phyloP scores from a whole-genome alignment of 2,888 invertebrate species.

The Rhagium mordax region DNA sequence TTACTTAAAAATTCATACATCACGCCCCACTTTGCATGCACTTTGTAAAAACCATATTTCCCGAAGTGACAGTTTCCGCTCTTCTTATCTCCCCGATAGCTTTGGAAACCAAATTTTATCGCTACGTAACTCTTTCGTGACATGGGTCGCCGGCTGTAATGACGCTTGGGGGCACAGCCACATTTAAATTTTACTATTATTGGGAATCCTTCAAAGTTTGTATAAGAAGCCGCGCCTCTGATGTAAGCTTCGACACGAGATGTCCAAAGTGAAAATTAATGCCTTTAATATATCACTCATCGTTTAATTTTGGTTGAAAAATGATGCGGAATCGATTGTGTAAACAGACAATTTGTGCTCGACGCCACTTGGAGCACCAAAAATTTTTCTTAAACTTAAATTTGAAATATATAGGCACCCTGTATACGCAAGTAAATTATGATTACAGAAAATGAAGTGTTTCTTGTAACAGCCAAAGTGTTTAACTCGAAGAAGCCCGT shows the following conservation, averaged over 20 bases:
- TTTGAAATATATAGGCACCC: no score
- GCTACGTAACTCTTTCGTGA: neutral
- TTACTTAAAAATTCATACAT: neutral
- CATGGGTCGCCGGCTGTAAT: neutral
- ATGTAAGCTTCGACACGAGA: neutral
- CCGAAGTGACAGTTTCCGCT: neutral
- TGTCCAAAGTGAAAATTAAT: neutral
- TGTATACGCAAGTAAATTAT: no score
- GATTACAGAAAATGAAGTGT: no score
- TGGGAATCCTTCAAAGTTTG: neutral
- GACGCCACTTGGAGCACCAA: no score
- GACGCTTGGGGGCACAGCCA: neutral
- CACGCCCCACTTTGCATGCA: neutral
- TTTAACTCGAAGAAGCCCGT: no score
- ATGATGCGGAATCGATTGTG: neutral
- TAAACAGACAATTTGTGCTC: no score
- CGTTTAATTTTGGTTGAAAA: neutral
- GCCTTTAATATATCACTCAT: neutral
- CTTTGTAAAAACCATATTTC: neutral
- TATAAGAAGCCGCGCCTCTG: neutral
- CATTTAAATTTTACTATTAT: conserved; percentile 14
- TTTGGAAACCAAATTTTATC: conserved; percentile 14
- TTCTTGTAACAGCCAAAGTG: no score
- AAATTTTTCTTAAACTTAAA: no score
- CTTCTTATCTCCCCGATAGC: neutral